A percentile compares a stretch with the other conserved stretches of the same genome.
Conservation (phyloP, 2,113 vertebrate genomes). For the mouse (Mus musculus) region DNA sequence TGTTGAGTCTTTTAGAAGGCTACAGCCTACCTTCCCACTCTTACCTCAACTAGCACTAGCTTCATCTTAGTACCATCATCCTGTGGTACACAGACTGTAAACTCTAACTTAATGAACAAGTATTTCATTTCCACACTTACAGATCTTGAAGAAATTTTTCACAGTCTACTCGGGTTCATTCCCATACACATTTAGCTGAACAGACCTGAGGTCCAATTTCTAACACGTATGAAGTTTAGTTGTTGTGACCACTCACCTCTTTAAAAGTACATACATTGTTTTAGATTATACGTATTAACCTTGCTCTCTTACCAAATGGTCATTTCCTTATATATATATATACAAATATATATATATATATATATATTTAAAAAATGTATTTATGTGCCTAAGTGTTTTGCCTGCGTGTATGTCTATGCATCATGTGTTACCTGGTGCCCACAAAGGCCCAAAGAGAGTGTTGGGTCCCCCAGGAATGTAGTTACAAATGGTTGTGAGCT, state of each 20-base stretch:
- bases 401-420: background rate
- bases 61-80: background rate
- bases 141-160: background rate
- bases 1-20: conserved; percentile 30
- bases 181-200: background rate
- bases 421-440: background rate
- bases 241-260: background rate
- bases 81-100: conserved; percentile 46
- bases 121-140: background rate
- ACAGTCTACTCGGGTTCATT: background rate
- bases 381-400: background rate
- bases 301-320: conserved; percentile 8
- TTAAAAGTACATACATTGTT: background rate
- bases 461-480: background rate
- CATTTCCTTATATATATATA: background rate
- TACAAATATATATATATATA: too few species aligned
- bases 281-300: conserved; percentile 53
- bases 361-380: background rate
- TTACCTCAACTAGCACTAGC: conserved; percentile 53
- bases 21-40: conserved; percentile 50
- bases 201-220: background rate
- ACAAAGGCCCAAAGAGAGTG: background rate
- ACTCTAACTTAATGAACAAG: conserved; percentile 5
- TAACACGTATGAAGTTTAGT: conserved; percentile 46
- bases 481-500: background rate